Conservation (phyloP, 2,888 invertebrate species). For the Sarcophaga rosellei region DNA sequence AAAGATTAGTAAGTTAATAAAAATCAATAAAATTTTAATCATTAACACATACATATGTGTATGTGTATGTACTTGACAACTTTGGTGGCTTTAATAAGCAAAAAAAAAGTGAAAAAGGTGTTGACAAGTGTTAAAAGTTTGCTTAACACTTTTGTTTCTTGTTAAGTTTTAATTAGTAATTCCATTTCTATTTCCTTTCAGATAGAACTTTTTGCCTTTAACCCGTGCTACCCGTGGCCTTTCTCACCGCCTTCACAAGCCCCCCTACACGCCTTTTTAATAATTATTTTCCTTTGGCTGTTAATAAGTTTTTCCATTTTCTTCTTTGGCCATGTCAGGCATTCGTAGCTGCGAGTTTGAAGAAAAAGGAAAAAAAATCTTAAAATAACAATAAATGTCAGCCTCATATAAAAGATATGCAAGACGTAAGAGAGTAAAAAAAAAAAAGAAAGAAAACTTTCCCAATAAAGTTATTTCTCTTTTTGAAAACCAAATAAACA, state of each 20-base stretch:
- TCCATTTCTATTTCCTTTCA: conserved; percentile 44
- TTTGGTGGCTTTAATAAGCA: not conserved
- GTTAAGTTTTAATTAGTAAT: conserved; percentile 59
- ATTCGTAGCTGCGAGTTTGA: conserved; percentile 14
- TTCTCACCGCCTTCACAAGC: too few species aligned
- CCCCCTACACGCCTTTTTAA: not conserved
- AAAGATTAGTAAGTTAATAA: not conserved
- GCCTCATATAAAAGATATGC: conserved; percentile 70
- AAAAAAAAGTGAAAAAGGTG: not conserved
- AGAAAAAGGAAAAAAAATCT: conserved; percentile 2
- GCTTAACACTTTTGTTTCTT: conserved; percentile 28
- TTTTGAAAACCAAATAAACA: conserved; percentile 23
- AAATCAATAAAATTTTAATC: not conserved
- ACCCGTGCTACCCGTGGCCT: not conserved
- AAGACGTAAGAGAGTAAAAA: too few species aligned
- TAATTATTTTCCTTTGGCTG: conserved; percentile 22
- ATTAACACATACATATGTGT: conserved; percentile 4
- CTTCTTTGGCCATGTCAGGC: conserved; percentile 4
- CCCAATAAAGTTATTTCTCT: conserved; percentile 74
- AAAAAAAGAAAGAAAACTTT: conserved; percentile 72
- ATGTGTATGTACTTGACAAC: conserved; percentile 5
- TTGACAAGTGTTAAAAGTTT: conserved; percentile 37
- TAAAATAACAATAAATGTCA: conserved; percentile 77
- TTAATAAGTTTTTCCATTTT: conserved; percentile 47
- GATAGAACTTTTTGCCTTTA: conserved; percentile 21